phyloP scores from a whole-genome alignment of 2,797 vertebrate species.

The Pipistrellus nathusii region DNA sequence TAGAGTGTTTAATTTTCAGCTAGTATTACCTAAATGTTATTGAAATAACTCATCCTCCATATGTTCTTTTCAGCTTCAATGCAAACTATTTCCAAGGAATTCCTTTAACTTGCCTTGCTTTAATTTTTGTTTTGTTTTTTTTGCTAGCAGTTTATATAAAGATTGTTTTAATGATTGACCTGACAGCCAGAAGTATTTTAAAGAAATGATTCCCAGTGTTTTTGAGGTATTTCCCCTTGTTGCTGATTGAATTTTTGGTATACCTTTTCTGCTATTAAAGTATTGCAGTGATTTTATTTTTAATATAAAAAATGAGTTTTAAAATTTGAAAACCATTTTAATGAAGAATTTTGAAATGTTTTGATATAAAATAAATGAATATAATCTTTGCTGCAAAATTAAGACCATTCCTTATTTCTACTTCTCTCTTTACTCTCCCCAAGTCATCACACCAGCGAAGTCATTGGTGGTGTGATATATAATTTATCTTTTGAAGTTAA shows the following conservation, averaged over 20 bases:
- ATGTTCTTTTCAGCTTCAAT: neutral
- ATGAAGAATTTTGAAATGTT: neutral
- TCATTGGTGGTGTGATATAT: neutral
- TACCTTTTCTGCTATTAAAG: neutral
- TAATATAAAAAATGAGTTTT: constrained; percentile 31
- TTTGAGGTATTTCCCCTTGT: constrained; percentile 17
- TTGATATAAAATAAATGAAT: neutral
- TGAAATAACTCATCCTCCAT: neutral
- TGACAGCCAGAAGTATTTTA: neutral
- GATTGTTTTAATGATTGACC: neutral
- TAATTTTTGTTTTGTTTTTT: neutral
- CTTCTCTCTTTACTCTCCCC: no score
- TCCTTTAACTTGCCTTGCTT: constrained; percentile 13
- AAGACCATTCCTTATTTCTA: neutral
- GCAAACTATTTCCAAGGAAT: constrained; percentile 12
- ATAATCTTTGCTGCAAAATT: constrained; percentile 36
- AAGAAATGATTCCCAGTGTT: neutral
- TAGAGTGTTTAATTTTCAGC: constrained; percentile 43
- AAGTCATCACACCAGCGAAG: neutral
- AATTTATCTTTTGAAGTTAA: constrained; percentile 39
- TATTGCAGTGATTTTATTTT: constrained; percentile 3
- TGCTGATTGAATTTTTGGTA: constrained; percentile 38
- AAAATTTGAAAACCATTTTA: constrained; percentile 49
- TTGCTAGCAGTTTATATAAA: constrained; percentile 28
- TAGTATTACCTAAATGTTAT: constrained; percentile 16